phyloP scores from a whole-genome alignment of 2,797 vertebrate genomes.

The Cephalopachus bancanus region DNA sequence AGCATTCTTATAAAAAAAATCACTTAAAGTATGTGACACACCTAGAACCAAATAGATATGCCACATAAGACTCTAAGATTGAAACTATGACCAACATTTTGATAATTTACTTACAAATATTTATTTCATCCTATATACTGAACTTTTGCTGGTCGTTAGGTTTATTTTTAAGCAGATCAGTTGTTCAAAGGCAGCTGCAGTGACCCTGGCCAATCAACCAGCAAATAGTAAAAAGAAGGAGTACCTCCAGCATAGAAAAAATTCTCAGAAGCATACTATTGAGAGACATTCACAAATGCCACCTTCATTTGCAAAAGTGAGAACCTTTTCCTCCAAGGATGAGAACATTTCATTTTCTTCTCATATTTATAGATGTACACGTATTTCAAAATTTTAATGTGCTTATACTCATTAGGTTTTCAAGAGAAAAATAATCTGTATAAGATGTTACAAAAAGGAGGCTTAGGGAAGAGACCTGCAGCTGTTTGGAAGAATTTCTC shows the following conservation, averaged over 20 bases:
- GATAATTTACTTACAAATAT: not conserved
- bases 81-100: not conserved
- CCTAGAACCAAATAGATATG: not conserved
- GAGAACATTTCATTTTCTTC: not conserved
- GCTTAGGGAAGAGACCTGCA: not conserved
- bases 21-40: not conserved
- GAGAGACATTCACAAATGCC: not conserved
- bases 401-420: slow-evolving; percentile 1
- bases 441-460: not conserved
- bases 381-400: not conserved
- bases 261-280: slow-evolving; percentile 8
- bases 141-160: not conserved
- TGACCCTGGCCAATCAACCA: not conserved
- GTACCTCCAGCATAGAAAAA: not conserved
- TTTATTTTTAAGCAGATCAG: slow-evolving; percentile 16
- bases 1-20: not conserved
- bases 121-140: not conserved
- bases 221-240: not conserved
- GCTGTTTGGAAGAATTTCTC: not conserved
- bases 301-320: slow-evolving; percentile 34
- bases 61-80: not conserved
- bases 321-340: not conserved
- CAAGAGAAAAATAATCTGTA: not conserved
- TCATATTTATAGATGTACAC: not conserved
- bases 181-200: not conserved